Base-by-base conservation (phyloP, 2,113 vertebrate genomes). In the Trachemys scripta region DNA sequence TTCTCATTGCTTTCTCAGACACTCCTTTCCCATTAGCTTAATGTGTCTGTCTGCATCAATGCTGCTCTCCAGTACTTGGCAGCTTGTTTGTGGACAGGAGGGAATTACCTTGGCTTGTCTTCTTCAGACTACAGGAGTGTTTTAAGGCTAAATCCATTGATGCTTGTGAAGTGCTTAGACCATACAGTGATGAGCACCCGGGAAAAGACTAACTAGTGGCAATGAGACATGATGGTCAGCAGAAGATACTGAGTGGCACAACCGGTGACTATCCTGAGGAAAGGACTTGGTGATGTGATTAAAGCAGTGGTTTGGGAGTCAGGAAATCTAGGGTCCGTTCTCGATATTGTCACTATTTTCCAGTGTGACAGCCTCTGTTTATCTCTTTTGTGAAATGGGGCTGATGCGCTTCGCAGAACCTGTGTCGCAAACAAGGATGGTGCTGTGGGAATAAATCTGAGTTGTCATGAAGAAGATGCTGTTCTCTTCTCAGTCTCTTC, bases 31-130 rank as follows among this genome's bases (percentile, higher is more conserved):
- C 25, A 5, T n/a, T 88, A 84, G 29, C 56, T 35, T 3, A 38
- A 45, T 10, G 38, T 1, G 0, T 20, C 25, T 56, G 4, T 25
- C n/a, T 57, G 56, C 22, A 50, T 1, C 0, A 42, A 5, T 59
- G 5, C n/a, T 14, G 0, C 2, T 45, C 7, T 29, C 49, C 49
- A 3, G 38, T 0, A 8, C 14, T 50, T 51, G 49, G 24, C 59
- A 51, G 13, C 0, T 27, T 14, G 31, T 12, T 53, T 45, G 54
- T 4, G 12, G 56, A 27, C 49, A 29, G 31, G 3, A 42, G 45
- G 35, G 72, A 35, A 69, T 25, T 45, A 1, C 16, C 49, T 45
- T 0, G 7, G 54, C 78, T 53, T 35, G 84, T 29, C 2, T 35
- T 45, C 24, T 24, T 35, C n/a, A 53, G 57, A 14, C 3, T 1